Percentiles rank a stretch among this genome's conserved stretches.
phyloP scores from a whole-genome alignment of 2,113 vertebrate species.

The Heterochromis multidens region DNA sequence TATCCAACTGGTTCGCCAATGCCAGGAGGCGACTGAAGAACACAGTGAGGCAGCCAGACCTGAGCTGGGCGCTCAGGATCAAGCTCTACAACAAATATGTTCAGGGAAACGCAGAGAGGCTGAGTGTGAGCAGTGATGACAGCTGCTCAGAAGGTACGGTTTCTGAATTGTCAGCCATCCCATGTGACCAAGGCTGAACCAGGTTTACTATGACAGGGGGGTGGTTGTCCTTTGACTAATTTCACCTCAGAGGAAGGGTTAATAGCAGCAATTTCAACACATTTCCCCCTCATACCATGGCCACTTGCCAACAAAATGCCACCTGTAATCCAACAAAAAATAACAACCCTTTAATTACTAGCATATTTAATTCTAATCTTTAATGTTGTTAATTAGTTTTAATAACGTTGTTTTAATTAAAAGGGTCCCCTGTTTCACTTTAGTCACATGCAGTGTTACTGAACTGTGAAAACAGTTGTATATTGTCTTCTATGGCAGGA shows the following conservation, averaged over 20 bases:
- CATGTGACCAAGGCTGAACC: neutral
- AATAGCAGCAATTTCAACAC: neutral
- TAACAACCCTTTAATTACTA: neutral
- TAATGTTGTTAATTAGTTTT: neutral
- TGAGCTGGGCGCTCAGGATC: conserved; percentile 98
- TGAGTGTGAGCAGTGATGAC: conserved; percentile 97
- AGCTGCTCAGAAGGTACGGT: conserved; percentile 92
- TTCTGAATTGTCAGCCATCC: neutral
- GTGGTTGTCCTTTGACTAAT: neutral
- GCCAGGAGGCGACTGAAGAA: conserved; percentile 97
- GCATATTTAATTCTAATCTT: neutral
- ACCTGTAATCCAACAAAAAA: neutral
- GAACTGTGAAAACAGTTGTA: neutral
- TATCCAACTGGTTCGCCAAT: conserved; percentile 99
- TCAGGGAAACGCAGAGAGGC: conserved; percentile 85
- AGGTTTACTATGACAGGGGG: neutral
- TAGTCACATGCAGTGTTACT: too few species aligned
- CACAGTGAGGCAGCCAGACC: conserved; percentile 95
- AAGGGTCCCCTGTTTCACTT: neutral
- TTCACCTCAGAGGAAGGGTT: neutral
- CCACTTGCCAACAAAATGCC: neutral
- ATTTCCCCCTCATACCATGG: neutral
- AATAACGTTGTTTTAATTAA: neutral
- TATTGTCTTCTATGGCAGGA: neutral
- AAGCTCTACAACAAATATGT: conserved; percentile 99